Conservation (phyloP, 2,888 invertebrate genomes). For the Salticus scenicus region DNA sequence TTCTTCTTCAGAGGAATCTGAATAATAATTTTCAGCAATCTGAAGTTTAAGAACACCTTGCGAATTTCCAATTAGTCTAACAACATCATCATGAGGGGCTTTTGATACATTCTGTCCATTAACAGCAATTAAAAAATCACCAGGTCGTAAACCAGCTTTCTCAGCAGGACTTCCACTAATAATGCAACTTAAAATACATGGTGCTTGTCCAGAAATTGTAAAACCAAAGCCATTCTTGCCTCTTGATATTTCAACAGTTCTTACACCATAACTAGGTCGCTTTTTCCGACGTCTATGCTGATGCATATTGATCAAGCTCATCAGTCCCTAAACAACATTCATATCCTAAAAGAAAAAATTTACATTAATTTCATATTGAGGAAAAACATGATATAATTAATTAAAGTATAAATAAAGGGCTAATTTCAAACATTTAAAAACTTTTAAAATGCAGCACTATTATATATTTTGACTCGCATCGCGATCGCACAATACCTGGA, state of each 20-base stretch:
- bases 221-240: constrained; percentile 96
- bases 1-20: constrained; percentile 87
- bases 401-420: no score
- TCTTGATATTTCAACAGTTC: constrained; percentile 88
- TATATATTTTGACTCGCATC: no score
- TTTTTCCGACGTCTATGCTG: constrained; percentile 81
- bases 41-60: constrained; percentile 88
- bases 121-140: constrained; percentile 93
- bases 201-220: constrained; percentile 96
- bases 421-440: no score
- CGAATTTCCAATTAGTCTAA: constrained; percentile 90
- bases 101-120: constrained; percentile 94
- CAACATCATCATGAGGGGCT: constrained; percentile 94
- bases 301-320: constrained; percentile 70
- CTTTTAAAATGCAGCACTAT: no score
- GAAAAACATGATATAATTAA: no score
- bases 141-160: constrained; percentile 90
- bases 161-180: constrained; percentile 93
- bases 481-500: no score
- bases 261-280: constrained; percentile 84
- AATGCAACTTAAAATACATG: constrained; percentile 95
- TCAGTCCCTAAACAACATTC: neutral
- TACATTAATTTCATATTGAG: neutral
- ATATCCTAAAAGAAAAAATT: neutral
- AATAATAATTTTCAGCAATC: constrained; percentile 90